Evolutionary conservation across 2,797 vertebrate genomes (phyloP), one percentile per base, ranked within the genome.

Genomic region (Micrastur ruficollis): DNA sequence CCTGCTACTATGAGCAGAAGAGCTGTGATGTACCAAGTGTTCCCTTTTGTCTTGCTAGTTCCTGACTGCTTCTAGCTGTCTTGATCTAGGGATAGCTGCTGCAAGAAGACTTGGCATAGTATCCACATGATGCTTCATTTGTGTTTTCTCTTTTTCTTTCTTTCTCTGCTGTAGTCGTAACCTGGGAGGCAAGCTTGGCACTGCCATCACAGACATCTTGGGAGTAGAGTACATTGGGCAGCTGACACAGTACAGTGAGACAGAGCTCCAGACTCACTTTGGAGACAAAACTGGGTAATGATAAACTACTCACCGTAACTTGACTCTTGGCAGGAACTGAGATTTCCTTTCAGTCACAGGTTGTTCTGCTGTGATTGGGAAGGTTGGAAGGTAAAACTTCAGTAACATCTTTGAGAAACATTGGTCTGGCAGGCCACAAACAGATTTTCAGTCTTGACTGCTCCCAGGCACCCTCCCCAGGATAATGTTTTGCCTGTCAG

Each of bases 211-310:
- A 50, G 98, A 99, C 95, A 97, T 97, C 70, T 98, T 99, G 63
- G 98, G 97, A 59, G 89, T 99, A 63, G 98, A 99, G 87, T 99
- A 99, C 96, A 99, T 99, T 25, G 99, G 99, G 50, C 98, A 99
- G 70, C 96, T 99, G 80, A 99, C 98, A 15, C 97, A 92, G 86
- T 99, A 99, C 97, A 98, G 98, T 67, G 98, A 98, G 95, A 95
- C 95, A 18, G 98, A 99, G 65, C 98, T 99, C 84, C 98, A 97
- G 92, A 98, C 98, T 91, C 98, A 98, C 97, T 99, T 99, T 96
- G 99, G 99, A 93, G 99, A 99, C 58, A 99, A 99, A 98, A 99
- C 99, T 5, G 99, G 99, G 99, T 99, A 98, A 98, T n/a, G 53
- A 79, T 80, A 61, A 93, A 73, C 59, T 26, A 26, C 63, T 63